Base-by-base conservation (phyloP, 2,888 invertebrate genomes). In the Osedax fenrisi region DNA sequence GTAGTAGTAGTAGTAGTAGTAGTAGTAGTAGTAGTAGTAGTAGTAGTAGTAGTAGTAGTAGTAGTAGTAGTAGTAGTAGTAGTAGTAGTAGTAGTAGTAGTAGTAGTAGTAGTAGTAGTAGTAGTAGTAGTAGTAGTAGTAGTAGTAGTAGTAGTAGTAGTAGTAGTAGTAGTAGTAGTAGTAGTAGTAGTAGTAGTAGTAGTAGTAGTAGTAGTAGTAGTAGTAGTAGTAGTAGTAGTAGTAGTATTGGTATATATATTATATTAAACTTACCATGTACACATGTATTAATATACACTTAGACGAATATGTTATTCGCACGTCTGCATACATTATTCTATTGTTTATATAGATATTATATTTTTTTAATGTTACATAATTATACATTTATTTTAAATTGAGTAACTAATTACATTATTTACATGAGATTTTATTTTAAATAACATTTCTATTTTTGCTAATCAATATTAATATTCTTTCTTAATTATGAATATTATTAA, bases 171-270 rank as follows among this genome's bases (percentile, higher is more conserved):
- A 74, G 74, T 68, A 74, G 70, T 69, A 72, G 74, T 68, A 74
- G 74, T 74, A 74, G 74, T 68, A 74, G 74, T 74, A 74, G 70
- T 70, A 72, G 74, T 74, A 74, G 74, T 74, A 74, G 74, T 74
- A 74, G 74, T 74, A 74, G 70, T 74, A 72, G 74, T 74, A 74
- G 70, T 74, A 74, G 74, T 74, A 74, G 74, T 74, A 74, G 70
- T 74, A 72, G 74, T 74, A 74, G 67, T 74, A 74, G 74, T 74
- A 74, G 74, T 74, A 74, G 70, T 74, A 72, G 74, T 74, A 74
- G 62, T 68, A 62, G 23, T 59, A 62, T 22, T 68, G 24, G 72
- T 59, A n/a, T n/a, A n/a, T n/a, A n/a, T n/a, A n/a, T n/a, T n/a
- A n/a, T n/a, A n/a, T n/a, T n/a, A n/a, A n/a, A n/a, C n/a, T n/a